Conservation (phyloP, 2,797 vertebrate genomes). For the Yasuhikotakia modesta region DNA sequence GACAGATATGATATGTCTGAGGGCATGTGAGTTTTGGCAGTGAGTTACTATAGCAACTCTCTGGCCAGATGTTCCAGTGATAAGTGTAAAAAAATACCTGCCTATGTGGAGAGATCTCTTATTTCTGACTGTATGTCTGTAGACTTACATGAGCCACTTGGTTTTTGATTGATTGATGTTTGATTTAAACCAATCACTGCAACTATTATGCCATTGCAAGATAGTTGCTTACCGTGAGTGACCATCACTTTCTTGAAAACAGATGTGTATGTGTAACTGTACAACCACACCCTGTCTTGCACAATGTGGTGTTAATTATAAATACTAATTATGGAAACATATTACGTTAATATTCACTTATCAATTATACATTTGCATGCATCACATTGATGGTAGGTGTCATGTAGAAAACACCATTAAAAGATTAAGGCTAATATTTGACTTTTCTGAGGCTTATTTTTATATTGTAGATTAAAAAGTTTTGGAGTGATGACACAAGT, state of each 20-base stretch:
- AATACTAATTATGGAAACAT: too few species aligned
- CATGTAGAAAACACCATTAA: not conserved
- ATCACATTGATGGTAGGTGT: too few species aligned
- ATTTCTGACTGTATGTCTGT: not conserved
- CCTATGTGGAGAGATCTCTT: not conserved
- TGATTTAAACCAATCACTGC: too few species aligned
- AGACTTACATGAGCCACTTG: not conserved
- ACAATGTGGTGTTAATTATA: too few species aligned
- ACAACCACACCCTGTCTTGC: too few species aligned
- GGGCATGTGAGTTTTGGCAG: constrained; percentile 23
- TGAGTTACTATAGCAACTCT: constrained; percentile 54
- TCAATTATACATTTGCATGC: too few species aligned
- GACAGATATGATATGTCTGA: constrained; percentile 27
- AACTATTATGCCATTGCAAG: too few species aligned
- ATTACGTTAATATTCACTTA: too few species aligned
- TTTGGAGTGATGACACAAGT: constrained; percentile 62
- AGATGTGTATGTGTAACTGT: too few species aligned
- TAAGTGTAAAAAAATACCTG: constrained; percentile 27
- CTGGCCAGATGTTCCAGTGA: constrained; percentile 21
- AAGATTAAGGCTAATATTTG: not conserved
- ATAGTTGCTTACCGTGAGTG: too few species aligned
- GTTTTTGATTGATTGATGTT: too few species aligned
- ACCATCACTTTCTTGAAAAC: too few species aligned
- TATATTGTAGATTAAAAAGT: not conserved
- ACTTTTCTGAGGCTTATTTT: not conserved